Evolutionary conservation across 2,113 vertebrate species (phyloP).

Genomic region (Atlantisia rogersi): DNA sequence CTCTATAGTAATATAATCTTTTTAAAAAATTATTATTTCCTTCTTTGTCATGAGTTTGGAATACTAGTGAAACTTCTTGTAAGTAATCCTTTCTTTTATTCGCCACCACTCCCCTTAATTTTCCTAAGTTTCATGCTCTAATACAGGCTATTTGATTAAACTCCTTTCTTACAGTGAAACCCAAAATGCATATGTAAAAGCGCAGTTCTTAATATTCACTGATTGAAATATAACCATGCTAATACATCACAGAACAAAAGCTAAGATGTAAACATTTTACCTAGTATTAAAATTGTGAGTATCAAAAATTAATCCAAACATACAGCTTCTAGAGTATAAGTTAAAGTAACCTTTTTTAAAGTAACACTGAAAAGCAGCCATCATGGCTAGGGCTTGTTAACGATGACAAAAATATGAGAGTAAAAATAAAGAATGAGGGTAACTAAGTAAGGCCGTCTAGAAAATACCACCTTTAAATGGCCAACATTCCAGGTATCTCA

Average conservation of each 20-base stretch:
- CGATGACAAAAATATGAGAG: background rate
- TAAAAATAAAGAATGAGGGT: background rate
- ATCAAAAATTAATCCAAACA: background rate
- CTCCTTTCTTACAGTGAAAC: background rate
- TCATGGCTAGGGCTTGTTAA: background rate
- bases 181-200: background rate
- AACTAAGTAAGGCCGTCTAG: background rate
- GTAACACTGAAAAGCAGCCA: background rate
- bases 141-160: background rate
- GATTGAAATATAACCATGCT: background rate
- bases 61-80: background rate
- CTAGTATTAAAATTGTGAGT: background rate
- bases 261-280: background rate
- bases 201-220: background rate
- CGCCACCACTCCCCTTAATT: background rate
- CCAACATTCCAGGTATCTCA: background rate
- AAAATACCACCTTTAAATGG: background rate
- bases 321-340: background rate
- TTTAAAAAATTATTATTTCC: background rate
- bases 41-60: background rate
- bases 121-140: background rate
- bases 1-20: background rate
- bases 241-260: background rate
- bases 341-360: background rate
- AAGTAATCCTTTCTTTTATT: background rate